These are phyloP conservation scores for Blera fallax DNA, from an alignment of 2,888 invertebrate species.

Conservation along the genomic window DNA sequence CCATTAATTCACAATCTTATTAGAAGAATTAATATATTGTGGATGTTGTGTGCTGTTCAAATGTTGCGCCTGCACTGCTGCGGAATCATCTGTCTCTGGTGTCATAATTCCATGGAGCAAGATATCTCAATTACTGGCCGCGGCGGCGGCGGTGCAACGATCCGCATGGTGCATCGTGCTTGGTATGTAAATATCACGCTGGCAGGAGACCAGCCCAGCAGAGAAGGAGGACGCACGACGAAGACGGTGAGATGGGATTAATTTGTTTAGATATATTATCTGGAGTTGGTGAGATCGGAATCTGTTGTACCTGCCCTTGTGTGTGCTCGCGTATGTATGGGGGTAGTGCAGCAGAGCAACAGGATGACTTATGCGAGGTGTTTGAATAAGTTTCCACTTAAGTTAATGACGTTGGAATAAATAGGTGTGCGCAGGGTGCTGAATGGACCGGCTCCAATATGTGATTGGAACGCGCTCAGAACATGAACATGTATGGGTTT, in stretches of 20 bases:
- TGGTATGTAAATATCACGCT: conserved; percentile 70
- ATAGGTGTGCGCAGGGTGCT: conserved; percentile 68
- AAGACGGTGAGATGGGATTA: conserved; percentile 59
- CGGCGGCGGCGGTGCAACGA: conserved; percentile 17
- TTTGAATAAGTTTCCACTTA: conserved; percentile 73
- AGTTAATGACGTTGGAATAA: conserved; percentile 69
- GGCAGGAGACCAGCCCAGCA: conserved; percentile 31
- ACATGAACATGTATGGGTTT: conserved; percentile 57
- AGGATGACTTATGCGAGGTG: conserved; percentile 71
- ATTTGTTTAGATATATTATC: conserved; percentile 73
- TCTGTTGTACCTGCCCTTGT: conserved; percentile 65
- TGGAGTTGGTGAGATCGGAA: conserved; percentile 73
- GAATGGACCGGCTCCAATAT: conserved; percentile 43
- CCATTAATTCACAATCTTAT: conserved; percentile 73
- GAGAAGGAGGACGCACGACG: conserved; percentile 26
- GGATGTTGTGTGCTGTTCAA: conserved; percentile 65
- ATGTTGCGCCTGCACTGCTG: conserved; percentile 66
- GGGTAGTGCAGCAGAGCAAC: conserved; percentile 13
- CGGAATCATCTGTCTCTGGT: conserved; percentile 71
- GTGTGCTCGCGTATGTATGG: conserved; percentile 9
- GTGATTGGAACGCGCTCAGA: conserved; percentile 64
- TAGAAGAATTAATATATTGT: conserved; percentile 72
- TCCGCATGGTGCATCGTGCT: conserved; percentile 47
- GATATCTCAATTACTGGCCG: conserved; percentile 69
- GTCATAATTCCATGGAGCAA: conserved; percentile 70